Conservation (phyloP, 2,113 vertebrate genomes). For the Strigops habroptila region DNA sequence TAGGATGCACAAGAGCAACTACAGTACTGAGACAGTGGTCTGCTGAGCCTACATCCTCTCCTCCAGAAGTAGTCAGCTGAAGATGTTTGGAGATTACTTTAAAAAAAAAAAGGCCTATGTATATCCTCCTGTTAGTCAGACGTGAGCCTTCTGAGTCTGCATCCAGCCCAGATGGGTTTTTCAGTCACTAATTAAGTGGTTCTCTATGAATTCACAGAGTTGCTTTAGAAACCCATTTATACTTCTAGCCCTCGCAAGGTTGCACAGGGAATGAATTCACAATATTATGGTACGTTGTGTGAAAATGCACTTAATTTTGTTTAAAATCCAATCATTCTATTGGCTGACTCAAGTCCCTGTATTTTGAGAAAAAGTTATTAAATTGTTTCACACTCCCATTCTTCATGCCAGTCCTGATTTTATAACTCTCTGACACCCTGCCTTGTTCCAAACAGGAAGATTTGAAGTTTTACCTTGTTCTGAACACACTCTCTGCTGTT, state of each 20-base stretch:
- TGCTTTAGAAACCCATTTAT: neutral
- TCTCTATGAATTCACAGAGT: neutral
- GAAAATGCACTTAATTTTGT: neutral
- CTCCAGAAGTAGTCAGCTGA: neutral
- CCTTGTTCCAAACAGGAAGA: neutral
- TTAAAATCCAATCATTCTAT: neutral
- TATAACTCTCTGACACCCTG: neutral
- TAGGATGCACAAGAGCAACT: neutral
- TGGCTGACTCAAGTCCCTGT: neutral
- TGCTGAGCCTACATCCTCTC: neutral
- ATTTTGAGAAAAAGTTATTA: conserved; percentile 18
- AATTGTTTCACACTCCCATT: neutral
- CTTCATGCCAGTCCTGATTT: neutral
- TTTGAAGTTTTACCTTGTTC: neutral
- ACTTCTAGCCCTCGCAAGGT: neutral
- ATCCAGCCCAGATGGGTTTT: neutral
- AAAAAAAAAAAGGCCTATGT: neutral
- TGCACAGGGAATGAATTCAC: neutral
- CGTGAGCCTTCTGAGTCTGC: neutral
- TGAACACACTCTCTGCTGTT: neutral
- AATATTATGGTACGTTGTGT: neutral
- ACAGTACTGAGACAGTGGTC: fast-evolving
- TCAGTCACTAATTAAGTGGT: neutral
- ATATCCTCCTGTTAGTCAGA: neutral
- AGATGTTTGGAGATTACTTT: neutral